These are phyloP conservation scores for human DNA, from an alignment of 2,113 vertebrate genomes.

Conservation along the genomic window DNA sequence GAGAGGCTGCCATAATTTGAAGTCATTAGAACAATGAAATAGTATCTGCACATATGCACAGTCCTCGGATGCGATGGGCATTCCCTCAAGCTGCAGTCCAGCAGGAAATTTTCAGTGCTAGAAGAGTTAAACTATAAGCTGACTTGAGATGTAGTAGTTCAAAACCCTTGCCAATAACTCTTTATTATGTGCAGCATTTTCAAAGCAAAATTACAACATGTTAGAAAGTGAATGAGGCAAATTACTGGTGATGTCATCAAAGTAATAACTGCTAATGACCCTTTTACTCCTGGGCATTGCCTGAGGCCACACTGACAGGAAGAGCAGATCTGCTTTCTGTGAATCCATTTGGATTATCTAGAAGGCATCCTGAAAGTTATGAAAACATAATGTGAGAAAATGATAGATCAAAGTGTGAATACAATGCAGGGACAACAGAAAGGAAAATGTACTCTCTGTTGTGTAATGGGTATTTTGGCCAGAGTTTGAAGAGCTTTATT, in stretches of 20 bases:
- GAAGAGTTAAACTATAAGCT: constrained; percentile 36
- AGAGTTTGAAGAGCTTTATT: background rate
- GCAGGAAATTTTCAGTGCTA: background rate
- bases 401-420: background rate
- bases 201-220: constrained; percentile 59
- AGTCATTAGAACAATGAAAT: background rate
- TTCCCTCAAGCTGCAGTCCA: background rate
- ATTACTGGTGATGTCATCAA: constrained; percentile 77
- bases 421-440: background rate
- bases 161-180: constrained; percentile 44
- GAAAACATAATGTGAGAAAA: constrained; percentile 13
- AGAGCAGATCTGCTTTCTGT: constrained; percentile 59
- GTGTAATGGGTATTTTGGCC: background rate
- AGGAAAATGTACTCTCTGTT: background rate
- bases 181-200: constrained; percentile 10
- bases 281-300: constrained; percentile 52
- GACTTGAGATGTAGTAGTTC: background rate
- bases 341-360: constrained; percentile 69
- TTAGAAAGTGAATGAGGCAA: constrained; percentile 65
- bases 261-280: constrained; percentile 66
- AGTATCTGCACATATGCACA: rapidly evolving
- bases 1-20: background rate
- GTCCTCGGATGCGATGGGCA: background rate
- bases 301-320: constrained; percentile 56
- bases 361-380: constrained; percentile 41